Conservation (phyloP, 2,888 invertebrate species). For the Bedellia somnulentella region DNA sequence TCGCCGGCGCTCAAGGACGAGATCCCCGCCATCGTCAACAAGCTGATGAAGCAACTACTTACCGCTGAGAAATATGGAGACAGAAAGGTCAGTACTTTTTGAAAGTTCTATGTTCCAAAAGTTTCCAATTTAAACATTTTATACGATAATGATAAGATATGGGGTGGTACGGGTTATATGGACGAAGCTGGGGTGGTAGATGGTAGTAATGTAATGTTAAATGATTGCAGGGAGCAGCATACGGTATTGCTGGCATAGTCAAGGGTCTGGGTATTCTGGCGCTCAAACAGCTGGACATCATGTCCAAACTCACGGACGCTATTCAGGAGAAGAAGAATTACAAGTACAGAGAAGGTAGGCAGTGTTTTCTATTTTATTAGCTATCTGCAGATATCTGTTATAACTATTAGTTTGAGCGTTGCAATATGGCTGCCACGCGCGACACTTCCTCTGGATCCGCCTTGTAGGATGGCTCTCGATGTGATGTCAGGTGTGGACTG, state of each 20-base stretch:
- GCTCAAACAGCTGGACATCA: constrained; percentile 92
- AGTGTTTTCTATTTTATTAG: too few relatives aligned
- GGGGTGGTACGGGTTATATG: too few relatives aligned
- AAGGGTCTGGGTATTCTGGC: constrained; percentile 96
- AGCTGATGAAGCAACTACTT: constrained; percentile 81
- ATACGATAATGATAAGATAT: too few relatives aligned
- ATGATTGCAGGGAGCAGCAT: constrained; percentile 81
- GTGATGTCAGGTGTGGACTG: too few relatives aligned
- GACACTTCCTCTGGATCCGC: too few relatives aligned
- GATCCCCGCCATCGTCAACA: constrained; percentile 84
- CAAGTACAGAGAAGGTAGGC: constrained; percentile 84
- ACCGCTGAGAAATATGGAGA: constrained; percentile 93
- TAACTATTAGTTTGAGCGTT: not conserved
- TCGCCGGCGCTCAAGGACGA: constrained; percentile 87
- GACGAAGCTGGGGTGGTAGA: too few relatives aligned
- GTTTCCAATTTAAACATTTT: too few relatives aligned
- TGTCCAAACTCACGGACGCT: constrained; percentile 89
- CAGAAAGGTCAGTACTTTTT: constrained; percentile 61
- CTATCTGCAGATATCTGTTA: not conserved
- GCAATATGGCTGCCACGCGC: not conserved
- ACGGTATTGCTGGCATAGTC: constrained; percentile 94
- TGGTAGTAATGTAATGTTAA: constrained; percentile 13
- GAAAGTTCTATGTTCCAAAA: too few relatives aligned
- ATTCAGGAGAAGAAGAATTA: constrained; percentile 97
- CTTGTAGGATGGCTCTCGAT: too few relatives aligned